These are phyloP conservation scores for Oasisia sp. DNA, from an alignment of 2,888 invertebrate species.

Conservation along the genomic window DNA sequence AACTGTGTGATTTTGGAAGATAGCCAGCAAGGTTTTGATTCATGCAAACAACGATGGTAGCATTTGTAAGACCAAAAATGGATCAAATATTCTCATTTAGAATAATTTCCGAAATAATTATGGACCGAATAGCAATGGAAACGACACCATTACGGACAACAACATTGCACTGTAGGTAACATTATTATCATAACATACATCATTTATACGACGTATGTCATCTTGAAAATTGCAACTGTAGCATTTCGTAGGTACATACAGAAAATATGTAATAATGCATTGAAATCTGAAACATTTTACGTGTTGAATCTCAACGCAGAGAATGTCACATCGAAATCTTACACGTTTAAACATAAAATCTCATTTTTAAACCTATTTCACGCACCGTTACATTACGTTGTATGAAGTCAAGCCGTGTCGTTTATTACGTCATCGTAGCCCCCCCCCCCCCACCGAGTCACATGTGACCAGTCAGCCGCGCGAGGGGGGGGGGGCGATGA, in stretches of 20 bases:
- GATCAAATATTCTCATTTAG: background rate
- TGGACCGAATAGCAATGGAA: background rate
- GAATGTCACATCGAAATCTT: background rate
- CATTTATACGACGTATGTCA: background rate
- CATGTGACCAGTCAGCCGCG: background rate
- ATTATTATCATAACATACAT: background rate
- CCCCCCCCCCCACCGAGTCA: background rate
- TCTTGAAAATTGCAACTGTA: background rate
- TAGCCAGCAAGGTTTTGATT: background rate
- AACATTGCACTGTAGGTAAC: background rate
- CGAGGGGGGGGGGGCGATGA: background rate
- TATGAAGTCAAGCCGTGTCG: background rate
- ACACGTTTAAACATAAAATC: too few species aligned
- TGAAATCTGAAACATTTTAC: background rate
- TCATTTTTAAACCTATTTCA: too few species aligned
- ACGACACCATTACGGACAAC: background rate
- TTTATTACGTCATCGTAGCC: background rate
- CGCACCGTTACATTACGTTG: background rate
- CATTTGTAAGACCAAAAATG: background rate
- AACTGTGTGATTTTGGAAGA: background rate
- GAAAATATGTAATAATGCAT: background rate
- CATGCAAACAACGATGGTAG: background rate
- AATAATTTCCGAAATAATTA: conserved; percentile 12
- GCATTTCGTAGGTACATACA: background rate
- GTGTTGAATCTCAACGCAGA: background rate